Base-by-base conservation (phyloP, 2,797 vertebrate genomes). In the Propithecus deckenii region DNA sequence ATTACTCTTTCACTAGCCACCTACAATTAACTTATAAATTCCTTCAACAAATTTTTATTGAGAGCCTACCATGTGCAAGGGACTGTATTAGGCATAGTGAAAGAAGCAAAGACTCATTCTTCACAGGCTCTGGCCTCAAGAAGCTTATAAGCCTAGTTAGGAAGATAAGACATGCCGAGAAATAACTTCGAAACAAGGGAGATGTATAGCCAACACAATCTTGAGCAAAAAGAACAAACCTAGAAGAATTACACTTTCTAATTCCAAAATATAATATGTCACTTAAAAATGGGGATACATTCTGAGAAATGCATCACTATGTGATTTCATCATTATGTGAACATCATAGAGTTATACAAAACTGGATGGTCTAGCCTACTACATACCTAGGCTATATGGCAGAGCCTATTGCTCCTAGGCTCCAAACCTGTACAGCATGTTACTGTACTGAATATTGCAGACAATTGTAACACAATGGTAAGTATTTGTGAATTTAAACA, bases 141-240 rank as follows among this genome's bases (percentile, higher is more conserved):
- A 92, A 81, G 25, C 17, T 74, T 61, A 81, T 11, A 52, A 63
- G 67, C 86, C 80, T 75, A 91, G 32, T 55, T 88, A 78, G 17
- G 22, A 95, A 67, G n/a, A 83, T 32, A 92, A 87, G 43, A 48
- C 32, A 63, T 22, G 7, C 18, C 35, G 55, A 76, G 74, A 86
- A 94, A 95, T 61, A 91, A 91, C 71, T 76, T 75, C 10, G 91
- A 92, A 97, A 92, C 38, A 78, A 61, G 35, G 52, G 30, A 86
- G 8, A 79, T 17, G 76, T 57, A 57, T 38, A 25, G 14, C 52
- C 76, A 79, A 57, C 1, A 79, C 5, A 22, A 25, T 52, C 7
- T 67, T 43, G 32, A 67, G 30, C 41, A 61, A 46, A 83, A 83
- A 43, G 17, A 25, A 50, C 18, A 65, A 65, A 46, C 14, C 35